A percentile compares a stretch with the other conserved stretches of the same genome.
Conservation (phyloP, 2,888 invertebrate species). For the Tipula vernalis region DNA sequence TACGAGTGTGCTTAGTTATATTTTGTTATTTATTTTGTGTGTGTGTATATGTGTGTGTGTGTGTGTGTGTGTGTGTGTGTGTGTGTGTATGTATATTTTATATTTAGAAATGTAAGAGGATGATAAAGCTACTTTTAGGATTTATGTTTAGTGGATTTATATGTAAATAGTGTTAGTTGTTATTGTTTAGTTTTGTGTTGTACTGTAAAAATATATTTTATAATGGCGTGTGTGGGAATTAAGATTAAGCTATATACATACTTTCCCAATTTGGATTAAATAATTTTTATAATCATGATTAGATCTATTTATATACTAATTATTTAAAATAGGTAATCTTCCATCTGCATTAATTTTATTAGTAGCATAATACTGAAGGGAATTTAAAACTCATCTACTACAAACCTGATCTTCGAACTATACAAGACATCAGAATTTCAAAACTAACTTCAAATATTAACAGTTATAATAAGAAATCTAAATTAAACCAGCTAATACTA, state of each 20-base stretch:
- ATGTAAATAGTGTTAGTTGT: neutral
- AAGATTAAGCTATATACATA: neutral
- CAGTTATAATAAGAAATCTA: too few species aligned
- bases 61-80: neutral
- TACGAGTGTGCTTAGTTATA: neutral
- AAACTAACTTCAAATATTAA: too few species aligned
- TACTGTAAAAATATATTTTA: neutral
- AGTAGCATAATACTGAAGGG: neutral
- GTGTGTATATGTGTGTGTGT: neutral
- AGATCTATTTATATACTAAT: neutral
- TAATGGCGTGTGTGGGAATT: neutral
- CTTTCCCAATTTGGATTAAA: neutral
- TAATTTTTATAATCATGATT: neutral
- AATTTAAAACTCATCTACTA: neutral
- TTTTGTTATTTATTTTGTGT: neutral
- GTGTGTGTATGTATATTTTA: neutral
- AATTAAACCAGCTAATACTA: too few species aligned
- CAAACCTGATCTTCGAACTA: too few species aligned
- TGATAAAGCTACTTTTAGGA: neutral
- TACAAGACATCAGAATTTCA: too few species aligned
- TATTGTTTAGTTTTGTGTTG: neutral
- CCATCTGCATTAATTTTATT: too few species aligned
- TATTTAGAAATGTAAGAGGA: neutral
- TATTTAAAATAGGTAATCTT: neutral
- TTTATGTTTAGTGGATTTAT: neutral